phyloP scores from a whole-genome alignment of 2,113 vertebrate species.

The Suricata suricatta region DNA sequence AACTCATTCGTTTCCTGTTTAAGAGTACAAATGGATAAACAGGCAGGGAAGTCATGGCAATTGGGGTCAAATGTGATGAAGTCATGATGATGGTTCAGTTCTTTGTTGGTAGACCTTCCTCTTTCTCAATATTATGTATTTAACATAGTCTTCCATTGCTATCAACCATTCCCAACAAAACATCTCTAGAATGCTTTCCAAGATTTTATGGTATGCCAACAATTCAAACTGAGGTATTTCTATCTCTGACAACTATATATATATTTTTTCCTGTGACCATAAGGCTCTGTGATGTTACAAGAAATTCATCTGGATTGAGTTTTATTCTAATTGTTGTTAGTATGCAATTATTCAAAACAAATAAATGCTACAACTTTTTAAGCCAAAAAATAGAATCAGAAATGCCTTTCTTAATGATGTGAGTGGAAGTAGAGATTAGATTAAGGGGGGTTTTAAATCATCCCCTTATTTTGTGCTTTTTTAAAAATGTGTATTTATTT shows the following conservation, averaged over 20 bases:
- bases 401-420: neutral
- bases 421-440: neutral
- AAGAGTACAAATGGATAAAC: neutral
- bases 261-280: neutral
- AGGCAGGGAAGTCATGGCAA: neutral
- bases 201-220: neutral
- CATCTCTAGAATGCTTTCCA: neutral
- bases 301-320: neutral
- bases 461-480: neutral
- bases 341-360: conserved; percentile 1
- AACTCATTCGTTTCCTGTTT: neutral
- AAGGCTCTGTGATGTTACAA: neutral
- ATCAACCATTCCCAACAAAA: neutral
- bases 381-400: neutral
- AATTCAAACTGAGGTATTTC: neutral
- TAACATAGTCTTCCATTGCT: neutral
- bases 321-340: neutral
- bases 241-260: neutral
- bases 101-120: neutral
- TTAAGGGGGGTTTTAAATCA: neutral
- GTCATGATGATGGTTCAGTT: neutral
- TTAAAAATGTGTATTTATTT: neutral
- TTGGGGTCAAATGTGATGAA: neutral
- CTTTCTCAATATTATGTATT: neutral
- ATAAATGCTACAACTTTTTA: neutral